Evolutionary conservation across 92 coral and sea anemone species (phyloP).

Genomic region (Epizoanthus rinbou): DNA sequence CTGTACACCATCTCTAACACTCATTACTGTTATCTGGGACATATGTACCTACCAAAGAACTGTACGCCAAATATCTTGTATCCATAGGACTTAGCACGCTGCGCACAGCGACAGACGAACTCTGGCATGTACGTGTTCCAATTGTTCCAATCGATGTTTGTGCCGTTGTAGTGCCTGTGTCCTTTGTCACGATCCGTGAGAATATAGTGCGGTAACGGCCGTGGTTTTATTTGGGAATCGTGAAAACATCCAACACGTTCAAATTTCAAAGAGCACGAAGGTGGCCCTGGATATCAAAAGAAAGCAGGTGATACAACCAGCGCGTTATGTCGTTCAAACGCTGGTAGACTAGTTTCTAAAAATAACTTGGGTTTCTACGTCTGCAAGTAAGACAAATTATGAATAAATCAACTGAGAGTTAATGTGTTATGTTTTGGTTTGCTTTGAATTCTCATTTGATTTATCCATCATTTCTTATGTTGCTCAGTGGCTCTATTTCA

Average conservation of each 20-base stretch:
- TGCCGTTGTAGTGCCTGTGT: slow-evolving; percentile 62
- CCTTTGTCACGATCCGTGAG: slow-evolving; percentile 72
- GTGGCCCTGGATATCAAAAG: slow-evolving; percentile 45
- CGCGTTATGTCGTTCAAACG: neutral
- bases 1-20: slow-evolving; percentile 27
- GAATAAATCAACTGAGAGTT: too few relatives aligned
- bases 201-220: slow-evolving; percentile 74
- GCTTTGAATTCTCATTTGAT: too few relatives aligned
- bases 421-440: too few relatives aligned
- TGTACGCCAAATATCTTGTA: slow-evolving; percentile 72
- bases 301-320: neutral
- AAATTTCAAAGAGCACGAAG: slow-evolving; percentile 58
- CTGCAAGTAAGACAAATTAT: too few relatives aligned
- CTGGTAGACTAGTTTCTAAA: too few relatives aligned
- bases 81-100: slow-evolving; percentile 51
- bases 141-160: slow-evolving; percentile 69
- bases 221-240: slow-evolving; percentile 65
- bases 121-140: slow-evolving; percentile 80
- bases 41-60: slow-evolving; percentile 59
- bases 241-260: slow-evolving; percentile 75
- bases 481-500: too few relatives aligned
- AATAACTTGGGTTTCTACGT: too few relatives aligned
- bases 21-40: neutral
- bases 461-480: too few relatives aligned
- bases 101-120: slow-evolving; percentile 78